Base-by-base conservation (phyloP, 2,888 invertebrate species). In the Drosophila mettleri region DNA sequence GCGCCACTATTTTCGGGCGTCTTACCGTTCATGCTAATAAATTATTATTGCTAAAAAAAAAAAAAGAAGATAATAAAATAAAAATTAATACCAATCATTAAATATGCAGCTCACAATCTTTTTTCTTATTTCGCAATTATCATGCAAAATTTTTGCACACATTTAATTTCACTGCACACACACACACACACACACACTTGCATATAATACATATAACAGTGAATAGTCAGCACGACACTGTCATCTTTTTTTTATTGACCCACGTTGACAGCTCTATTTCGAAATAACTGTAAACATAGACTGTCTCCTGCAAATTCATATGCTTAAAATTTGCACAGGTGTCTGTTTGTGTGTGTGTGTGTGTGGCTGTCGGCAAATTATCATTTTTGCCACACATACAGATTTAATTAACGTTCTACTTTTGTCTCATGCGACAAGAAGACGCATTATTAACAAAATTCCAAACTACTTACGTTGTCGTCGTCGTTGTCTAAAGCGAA, bases 401-500 rank as follows among this genome's bases (percentile, higher is more conserved):
- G n/a, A 24, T 34, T 22, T 7, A 51, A 45, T 43, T 52, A 16
- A 34, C 20, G 39, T 63, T 71, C 65, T 64, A 41, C 38, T 16
- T 67, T 24, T 34, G 39, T 43, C 31, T 27, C 12, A 39, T 45
- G 22, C 18, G n/a, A 67, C 46, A 20, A 34, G 20, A 20, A 34
- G 20, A 62, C 48, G 51, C 14, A 58, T 51, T 80, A 78, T 86
- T 80, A 86, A 71, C 46, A 69, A 74, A 83, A 83, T 77, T 77
- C 74, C 74, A 83, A 80, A 38, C 70, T 69, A 83, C 83, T 83
- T 84, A 83, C 83, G 88, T 88, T 86, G 78, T 74, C 71, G 83
- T 83, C 88, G 88, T 83, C 88, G 83, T 83, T 88, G 88, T 86
- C 88, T 74, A 80, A 74, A 80, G 88, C 86, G 43, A 67, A 77